Conservation (phyloP, 1,140 invertebrate genomes). For the Scaptomyza pallida region DNA sequence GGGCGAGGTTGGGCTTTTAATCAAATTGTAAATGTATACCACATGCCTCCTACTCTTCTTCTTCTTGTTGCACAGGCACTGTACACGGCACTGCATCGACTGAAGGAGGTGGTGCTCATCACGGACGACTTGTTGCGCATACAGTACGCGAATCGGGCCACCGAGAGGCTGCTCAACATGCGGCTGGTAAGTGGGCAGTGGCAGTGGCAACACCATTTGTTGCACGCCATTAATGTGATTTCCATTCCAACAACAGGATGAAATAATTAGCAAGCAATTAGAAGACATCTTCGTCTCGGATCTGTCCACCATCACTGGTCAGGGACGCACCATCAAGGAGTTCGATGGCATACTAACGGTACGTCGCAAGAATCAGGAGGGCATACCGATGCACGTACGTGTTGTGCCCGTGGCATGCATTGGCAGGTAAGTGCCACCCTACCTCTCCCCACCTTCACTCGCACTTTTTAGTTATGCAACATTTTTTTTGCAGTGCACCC, state of each 20-base stretch:
- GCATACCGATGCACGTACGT: slow-evolving; percentile 90
- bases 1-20: slow-evolving; percentile 15
- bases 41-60: not conserved
- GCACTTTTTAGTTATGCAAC: too few species aligned
- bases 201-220: not conserved
- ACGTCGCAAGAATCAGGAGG: slow-evolving; percentile 91
- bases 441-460: too few species aligned
- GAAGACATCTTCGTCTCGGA: slow-evolving; percentile 85
- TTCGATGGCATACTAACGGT: slow-evolving; percentile 94
- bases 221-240: slow-evolving; percentile 62
- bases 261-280: slow-evolving; percentile 91
- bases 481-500: slow-evolving; percentile 63
- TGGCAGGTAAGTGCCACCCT: slow-evolving; percentile 85
- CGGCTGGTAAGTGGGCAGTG: slow-evolving; percentile 72
- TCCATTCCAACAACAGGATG: slow-evolving; percentile 86
- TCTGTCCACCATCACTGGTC: slow-evolving; percentile 86
- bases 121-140: slow-evolving; percentile 93
- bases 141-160: slow-evolving; percentile 85
- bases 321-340: slow-evolving; percentile 90
- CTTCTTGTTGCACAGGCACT: slow-evolving; percentile 87
- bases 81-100: slow-evolving; percentile 92
- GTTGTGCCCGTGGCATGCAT: slow-evolving; percentile 89
- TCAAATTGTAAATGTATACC: slow-evolving; percentile 60
- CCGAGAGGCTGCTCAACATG: slow-evolving; percentile 83
- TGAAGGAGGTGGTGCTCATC: slow-evolving; percentile 93